Evolutionary conservation across 1,140 invertebrate genomes (phyloP).

Genomic region (Magallana gigas): DNA sequence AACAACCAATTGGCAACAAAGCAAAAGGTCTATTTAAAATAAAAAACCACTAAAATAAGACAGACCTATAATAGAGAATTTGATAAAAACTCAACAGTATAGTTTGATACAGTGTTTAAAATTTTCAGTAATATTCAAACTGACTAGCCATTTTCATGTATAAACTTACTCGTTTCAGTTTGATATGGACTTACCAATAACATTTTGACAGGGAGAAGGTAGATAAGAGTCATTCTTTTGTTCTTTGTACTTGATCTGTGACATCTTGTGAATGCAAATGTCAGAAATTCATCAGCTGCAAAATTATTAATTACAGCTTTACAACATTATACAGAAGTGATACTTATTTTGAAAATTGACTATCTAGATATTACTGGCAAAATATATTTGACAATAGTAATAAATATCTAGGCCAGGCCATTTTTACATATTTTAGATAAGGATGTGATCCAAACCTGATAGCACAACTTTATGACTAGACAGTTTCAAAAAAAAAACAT

Average conservation of each 20-base stretch:
- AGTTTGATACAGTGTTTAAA: not conserved
- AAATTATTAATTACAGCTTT: conserved; percentile 54
- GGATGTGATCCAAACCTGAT: too few relatives aligned
- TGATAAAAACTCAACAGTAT: not conserved
- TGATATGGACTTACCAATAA: conserved; percentile 82
- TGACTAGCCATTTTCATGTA: too few relatives aligned
- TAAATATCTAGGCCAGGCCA: too few relatives aligned
- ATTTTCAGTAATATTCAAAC: not conserved
- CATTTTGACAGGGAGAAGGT: conserved; percentile 98
- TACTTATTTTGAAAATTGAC: too few relatives aligned
- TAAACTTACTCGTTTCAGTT: too few relatives aligned
- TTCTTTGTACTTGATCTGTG: conserved; percentile 91
- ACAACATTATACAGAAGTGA: too few relatives aligned
- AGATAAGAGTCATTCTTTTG: conserved; percentile 96
- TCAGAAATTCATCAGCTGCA: conserved; percentile 93
- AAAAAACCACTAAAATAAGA: not conserved
- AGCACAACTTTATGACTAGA: too few relatives aligned
- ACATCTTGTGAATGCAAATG: conserved; percentile 95
- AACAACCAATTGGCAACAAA: too few relatives aligned
- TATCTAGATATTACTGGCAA: too few relatives aligned
- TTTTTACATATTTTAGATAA: too few relatives aligned
- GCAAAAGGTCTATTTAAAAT: not conserved
- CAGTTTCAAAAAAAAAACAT: too few relatives aligned
- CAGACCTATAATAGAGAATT: not conserved
- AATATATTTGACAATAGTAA: too few relatives aligned